Conservation (phyloP, 2,797 vertebrate species). For the Mormyrops attenuatus region DNA sequence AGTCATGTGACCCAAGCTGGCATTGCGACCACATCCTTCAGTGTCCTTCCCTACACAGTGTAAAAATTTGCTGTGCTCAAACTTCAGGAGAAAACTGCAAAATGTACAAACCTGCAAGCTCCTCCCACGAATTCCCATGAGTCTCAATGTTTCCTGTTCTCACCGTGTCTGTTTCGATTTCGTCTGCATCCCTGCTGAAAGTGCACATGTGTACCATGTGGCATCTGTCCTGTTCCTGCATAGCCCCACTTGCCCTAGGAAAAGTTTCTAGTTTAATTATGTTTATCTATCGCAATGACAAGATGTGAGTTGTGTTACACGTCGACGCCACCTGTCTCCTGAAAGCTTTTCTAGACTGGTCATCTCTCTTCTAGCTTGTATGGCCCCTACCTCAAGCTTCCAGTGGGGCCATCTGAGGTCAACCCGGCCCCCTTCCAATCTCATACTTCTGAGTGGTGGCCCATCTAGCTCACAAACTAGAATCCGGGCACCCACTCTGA, state of each 20-base stretch:
- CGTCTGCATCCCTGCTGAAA: not conserved
- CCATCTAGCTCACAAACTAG: not conserved
- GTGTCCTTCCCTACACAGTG: not conserved
- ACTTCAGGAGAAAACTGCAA: not conserved
- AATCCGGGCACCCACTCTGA: not conserved
- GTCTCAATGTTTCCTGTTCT: not conserved
- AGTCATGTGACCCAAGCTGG: not conserved
- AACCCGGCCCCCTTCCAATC: not conserved
- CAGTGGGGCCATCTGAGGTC: not conserved
- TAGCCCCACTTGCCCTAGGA: not conserved
- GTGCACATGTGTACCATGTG: not conserved
- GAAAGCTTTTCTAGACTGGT: not conserved
- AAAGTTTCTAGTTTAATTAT: not conserved
- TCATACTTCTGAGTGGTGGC: not conserved
- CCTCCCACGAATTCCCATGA: not conserved
- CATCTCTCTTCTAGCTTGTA: not conserved
- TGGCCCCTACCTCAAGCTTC: not conserved
- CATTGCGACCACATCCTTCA: not conserved
- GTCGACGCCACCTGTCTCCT: not conserved
- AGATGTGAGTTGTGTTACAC: not conserved
- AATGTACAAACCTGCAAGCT: not conserved
- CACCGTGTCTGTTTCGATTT: not conserved
- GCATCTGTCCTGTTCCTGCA: not conserved
- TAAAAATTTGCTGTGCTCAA: not conserved
- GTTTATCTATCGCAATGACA: not conserved